phyloP scores from a whole-genome alignment of 37 sponge, comb jelly and placozoan species.

The Petrosia ficiformis region DNA sequence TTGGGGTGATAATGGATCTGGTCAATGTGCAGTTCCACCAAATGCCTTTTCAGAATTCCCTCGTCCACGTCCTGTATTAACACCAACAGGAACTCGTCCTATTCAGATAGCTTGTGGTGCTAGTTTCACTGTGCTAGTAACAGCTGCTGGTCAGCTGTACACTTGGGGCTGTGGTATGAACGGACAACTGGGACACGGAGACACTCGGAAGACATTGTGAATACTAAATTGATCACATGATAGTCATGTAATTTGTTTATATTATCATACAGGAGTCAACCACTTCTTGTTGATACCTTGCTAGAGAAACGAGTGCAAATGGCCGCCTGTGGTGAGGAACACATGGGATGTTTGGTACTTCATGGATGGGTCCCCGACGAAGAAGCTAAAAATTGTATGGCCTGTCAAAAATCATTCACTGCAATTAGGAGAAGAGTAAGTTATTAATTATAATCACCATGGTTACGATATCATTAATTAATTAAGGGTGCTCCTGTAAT shows the following conservation, averaged over 20 bases:
- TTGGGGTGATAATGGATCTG: constrained; percentile 76
- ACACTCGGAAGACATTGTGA: constrained; percentile 45
- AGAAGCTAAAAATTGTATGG: constrained; percentile 85
- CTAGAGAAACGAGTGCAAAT: constrained; percentile 60
- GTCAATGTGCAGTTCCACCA: constrained; percentile 50
- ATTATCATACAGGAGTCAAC: constrained; percentile 24
- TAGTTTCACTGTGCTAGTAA: constrained; percentile 65
- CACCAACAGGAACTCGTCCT: constrained; percentile 37
- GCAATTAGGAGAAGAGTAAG: constrained; percentile 68
- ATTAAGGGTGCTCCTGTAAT: constrained; percentile 29
- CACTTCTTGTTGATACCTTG: constrained; percentile 58
- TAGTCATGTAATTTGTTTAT: neutral
- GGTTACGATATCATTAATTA: no score
- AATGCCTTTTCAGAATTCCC: constrained; percentile 7
- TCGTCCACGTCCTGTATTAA: constrained; percentile 37
- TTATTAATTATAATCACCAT: neutral
- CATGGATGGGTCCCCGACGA: constrained; percentile 88
- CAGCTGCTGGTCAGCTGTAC: constrained; percentile 44
- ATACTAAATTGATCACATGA: neutral
- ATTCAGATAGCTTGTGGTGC: constrained; percentile 73
- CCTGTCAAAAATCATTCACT: constrained; percentile 79
- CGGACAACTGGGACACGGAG: constrained; percentile 83
- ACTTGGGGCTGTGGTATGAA: constrained; percentile 72
- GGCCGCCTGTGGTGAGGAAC: constrained; percentile 67
- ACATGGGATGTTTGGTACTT: constrained; percentile 67